phyloP scores from a whole-genome alignment of 1,140 invertebrate genomes.

The Aphelinus atriplicis region DNA sequence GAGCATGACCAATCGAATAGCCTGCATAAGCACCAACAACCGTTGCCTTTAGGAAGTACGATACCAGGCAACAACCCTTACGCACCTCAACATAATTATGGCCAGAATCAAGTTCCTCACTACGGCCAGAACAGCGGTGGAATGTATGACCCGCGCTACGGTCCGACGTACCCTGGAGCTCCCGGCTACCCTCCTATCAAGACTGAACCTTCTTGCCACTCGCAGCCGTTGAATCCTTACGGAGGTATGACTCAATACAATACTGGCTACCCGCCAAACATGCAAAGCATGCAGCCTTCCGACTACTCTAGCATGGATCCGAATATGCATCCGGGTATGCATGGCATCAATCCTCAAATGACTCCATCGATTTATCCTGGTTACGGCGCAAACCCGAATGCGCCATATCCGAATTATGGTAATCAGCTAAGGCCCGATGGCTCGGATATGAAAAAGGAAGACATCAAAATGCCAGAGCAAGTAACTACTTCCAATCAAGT shows the following conservation, averaged over 20 bases:
- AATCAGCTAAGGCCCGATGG: constrained; percentile 39
- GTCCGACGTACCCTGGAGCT: constrained; percentile 11
- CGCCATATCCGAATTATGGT: constrained; percentile 44
- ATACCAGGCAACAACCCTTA: constrained; percentile 48
- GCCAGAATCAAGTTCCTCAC: constrained; percentile 47
- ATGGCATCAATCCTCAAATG: constrained; percentile 21
- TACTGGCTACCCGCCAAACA: constrained; percentile 16
- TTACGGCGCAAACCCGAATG: constrained; percentile 26
- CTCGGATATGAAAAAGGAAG: constrained; percentile 49
- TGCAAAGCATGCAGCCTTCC: constrained; percentile 32
- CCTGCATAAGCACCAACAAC: constrained; percentile 42
- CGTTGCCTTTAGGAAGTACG: constrained; percentile 26
- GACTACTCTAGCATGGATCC: constrained; percentile 44
- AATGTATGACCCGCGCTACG: constrained; percentile 35
- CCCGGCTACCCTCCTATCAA: constrained; percentile 19
- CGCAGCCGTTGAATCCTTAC: constrained; percentile 36
- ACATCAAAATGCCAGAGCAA: constrained; percentile 2
- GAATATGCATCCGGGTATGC: constrained; percentile 23
- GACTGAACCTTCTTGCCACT: constrained; percentile 24
- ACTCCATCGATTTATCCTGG: constrained; percentile 34
- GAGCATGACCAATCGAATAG: constrained; percentile 15
- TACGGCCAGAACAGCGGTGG: constrained; percentile 44
- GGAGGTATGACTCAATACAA: constrained; percentile 34
- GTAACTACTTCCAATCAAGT: constrained; percentile 39
- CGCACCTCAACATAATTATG: constrained; percentile 49